These are phyloP conservation scores for Drosophila prosaltans DNA, from an alignment of 1,140 invertebrate genomes.

Conservation along the genomic window DNA sequence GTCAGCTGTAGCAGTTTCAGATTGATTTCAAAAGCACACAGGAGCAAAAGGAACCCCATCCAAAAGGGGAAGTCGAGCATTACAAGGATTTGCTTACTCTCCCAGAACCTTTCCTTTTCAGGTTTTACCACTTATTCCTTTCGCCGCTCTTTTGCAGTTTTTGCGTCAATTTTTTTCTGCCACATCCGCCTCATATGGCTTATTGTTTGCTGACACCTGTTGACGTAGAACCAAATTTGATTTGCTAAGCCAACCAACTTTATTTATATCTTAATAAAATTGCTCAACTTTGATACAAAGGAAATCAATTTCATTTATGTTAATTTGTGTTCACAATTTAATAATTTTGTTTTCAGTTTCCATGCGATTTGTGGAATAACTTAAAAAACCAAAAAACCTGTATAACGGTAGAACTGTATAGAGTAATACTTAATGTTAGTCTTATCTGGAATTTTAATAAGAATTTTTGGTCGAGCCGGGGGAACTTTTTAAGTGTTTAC, in stretches of 20 bases:
- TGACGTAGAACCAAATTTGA: conserved; percentile 17
- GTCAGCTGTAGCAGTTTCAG: conserved; percentile 52
- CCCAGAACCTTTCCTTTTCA: conserved; percentile 39
- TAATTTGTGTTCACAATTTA: too few species aligned
- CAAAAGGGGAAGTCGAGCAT: conserved; percentile 26
- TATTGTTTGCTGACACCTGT: conserved; percentile 40
- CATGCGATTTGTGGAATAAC: too few species aligned
- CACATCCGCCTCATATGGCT: conserved; percentile 33
- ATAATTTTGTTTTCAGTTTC: too few species aligned
- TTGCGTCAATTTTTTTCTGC: conserved; percentile 22
- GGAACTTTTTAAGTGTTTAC: too few species aligned
- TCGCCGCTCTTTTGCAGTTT: conserved; percentile 6
- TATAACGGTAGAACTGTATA: too few species aligned
- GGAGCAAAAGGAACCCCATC: background rate
- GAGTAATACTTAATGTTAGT: too few species aligned
- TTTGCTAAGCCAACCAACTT: background rate
- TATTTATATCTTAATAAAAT: background rate
- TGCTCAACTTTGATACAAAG: background rate
- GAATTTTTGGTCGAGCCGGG: too few species aligned
- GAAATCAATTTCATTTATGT: background rate
- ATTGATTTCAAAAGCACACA: conserved; percentile 50
- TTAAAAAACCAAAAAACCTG: too few species aligned
- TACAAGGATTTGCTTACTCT: conserved; percentile 47
- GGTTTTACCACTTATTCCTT: conserved; percentile 1
- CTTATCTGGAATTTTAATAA: too few species aligned